These are phyloP conservation scores for Porites divaricata DNA, from an alignment of 92 coral and sea anemone genomes.

Conservation along the genomic window DNA sequence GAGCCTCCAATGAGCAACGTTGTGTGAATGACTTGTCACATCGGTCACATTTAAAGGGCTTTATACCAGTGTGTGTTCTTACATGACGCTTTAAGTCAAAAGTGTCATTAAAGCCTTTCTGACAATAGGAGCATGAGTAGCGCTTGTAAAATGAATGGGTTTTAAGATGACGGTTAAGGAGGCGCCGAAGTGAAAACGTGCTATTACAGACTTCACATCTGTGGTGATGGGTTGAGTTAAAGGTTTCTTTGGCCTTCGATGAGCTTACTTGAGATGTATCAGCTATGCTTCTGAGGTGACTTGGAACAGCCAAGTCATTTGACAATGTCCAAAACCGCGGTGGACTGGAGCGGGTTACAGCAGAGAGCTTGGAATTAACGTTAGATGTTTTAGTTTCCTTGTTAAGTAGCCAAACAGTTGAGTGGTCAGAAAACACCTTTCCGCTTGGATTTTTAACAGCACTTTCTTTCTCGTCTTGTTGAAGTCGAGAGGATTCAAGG, in stretches of 20 bases:
- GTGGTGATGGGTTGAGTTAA: conserved; percentile 53
- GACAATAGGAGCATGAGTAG: conserved; percentile 89
- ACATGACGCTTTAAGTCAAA: conserved; percentile 98
- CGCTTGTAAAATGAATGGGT: conserved; percentile 98
- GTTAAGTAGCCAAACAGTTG: conserved; percentile 22
- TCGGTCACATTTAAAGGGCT: conserved; percentile 89
- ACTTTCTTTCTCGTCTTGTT: not conserved
- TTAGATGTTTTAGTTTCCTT: not conserved
- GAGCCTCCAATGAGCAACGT: conserved; percentile 98
- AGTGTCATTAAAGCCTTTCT: conserved; percentile 97
- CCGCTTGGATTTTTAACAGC: conserved; percentile 2
- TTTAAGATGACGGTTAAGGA: conserved; percentile 90
- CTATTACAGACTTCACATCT: conserved; percentile 94
- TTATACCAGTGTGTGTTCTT: conserved; percentile 98
- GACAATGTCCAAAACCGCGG: conserved; percentile 19
- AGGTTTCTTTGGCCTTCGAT: not conserved
- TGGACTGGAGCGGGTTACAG: conserved; percentile 11
- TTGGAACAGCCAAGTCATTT: not conserved
- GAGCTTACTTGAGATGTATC: conserved; percentile 4
- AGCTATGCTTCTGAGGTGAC: not conserved
- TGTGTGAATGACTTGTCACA: conserved; percentile 98
- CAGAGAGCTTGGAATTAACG: not conserved
- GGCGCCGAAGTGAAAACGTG: conserved; percentile 91
- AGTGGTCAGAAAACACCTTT: conserved; percentile 12
- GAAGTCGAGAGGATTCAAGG: not conserved